Conservation (phyloP, 2,888 invertebrate genomes). For the Agonum fuliginosum region DNA sequence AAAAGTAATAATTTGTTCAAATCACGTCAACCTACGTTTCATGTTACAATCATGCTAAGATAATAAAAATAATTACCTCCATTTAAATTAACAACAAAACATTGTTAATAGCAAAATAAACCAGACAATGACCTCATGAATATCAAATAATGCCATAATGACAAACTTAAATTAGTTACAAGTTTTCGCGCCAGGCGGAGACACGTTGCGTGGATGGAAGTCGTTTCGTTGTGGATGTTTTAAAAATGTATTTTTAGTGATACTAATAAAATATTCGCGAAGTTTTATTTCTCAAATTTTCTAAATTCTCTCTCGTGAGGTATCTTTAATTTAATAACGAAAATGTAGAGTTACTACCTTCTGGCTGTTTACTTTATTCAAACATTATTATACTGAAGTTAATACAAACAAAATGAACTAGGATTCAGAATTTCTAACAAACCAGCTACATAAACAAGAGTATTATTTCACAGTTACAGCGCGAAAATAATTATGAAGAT, state of each 20-base stretch:
- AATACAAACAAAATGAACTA: conserved; percentile 13
- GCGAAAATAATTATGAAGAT: too few relatives aligned
- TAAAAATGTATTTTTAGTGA: conserved; percentile 8
- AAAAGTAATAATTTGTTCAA: conserved; percentile 9
- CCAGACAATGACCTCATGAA: conserved; percentile 41
- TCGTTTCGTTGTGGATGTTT: background rate
- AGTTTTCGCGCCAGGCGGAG: conserved; percentile 46
- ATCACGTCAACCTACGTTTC: conserved; percentile 9
- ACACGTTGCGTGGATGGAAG: conserved; percentile 23
- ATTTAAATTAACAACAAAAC: background rate
- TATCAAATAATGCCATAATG: conserved; percentile 24
- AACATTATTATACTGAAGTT: conserved; percentile 14
- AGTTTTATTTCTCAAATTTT: background rate
- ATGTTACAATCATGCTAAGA: conserved; percentile 29
- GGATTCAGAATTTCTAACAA: conserved; percentile 7
- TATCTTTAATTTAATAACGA: conserved; percentile 23
- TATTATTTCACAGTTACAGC: background rate
- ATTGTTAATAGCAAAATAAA: conserved; percentile 33
- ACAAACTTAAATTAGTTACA: conserved; percentile 48
- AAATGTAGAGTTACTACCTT: background rate
- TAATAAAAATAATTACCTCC: conserved; percentile 7
- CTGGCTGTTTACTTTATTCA: background rate
- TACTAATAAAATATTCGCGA: background rate
- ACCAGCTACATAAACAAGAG: background rate
- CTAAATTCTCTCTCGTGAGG: background rate